Evolutionary conservation across 2,888 invertebrate species (phyloP), one percentile per base, ranked within the genome.

Genomic region (Lepeophtheirus nordmannii): DNA sequence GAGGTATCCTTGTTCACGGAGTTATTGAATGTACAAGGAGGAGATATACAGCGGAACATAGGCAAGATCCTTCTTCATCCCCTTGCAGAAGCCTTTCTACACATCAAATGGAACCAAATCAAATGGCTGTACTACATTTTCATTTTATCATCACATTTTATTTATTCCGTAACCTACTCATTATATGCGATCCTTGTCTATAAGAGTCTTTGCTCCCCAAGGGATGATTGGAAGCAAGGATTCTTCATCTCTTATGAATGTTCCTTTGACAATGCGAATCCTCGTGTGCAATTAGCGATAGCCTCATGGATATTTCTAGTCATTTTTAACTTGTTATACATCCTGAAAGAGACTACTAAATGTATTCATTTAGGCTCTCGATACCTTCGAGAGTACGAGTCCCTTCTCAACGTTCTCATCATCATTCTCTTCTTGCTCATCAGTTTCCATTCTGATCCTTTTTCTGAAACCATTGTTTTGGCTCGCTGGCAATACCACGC

Each of bases 401-500:
- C 56, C 23, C 14, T 46, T 22, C 37, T 63, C 20, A 63, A 63
- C 56, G n/a, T 46, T 14, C 20, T 17, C 23, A 56, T 53, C 30
- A 63, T 56, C 37, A n/a, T 63, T 22, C 20, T 53, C 53, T 63
- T 63, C 37, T 10, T 56, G 3, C 20, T 63, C 53, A 63, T 63
- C 23, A 56, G 63, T 11, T 63, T 63, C 14, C 63, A 46, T 12
- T 56, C 22, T 20, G 23, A 56, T 56, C 63, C 63, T 30, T 63
- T 63, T 23, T 10, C 39, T 11, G 62, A 17, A n/a, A 22, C 22
- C 14, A 37, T 58, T 12, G 58, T 81, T 70, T 84, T 83, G 1
- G 86, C 87, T 73, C 74, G 79, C 59, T 87, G 87, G 87, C 86
- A 87, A 71, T 84, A 87, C 73, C 87, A 88, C 72, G 79, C 85